Evolutionary conservation across 2,888 invertebrate genomes (phyloP).

Genomic region (Venustoraphidia nigricollis): DNA sequence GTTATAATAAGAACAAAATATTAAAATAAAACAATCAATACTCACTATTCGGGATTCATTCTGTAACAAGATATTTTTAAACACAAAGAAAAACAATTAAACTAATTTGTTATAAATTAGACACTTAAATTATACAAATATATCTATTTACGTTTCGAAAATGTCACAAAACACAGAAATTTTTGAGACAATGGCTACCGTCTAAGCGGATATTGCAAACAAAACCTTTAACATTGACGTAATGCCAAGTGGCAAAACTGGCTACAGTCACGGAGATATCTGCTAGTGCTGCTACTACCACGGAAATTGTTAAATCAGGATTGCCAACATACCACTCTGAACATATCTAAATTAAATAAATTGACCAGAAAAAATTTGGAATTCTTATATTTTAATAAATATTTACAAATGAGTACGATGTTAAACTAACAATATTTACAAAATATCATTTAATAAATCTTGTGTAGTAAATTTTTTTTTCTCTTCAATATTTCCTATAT

Average conservation of each 20-base stretch:
- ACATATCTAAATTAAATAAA: not conserved
- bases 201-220: constrained; percentile 9
- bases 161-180: constrained; percentile 20
- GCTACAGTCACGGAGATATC: constrained; percentile 1
- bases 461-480: not conserved
- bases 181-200: constrained; percentile 26
- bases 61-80: constrained; percentile 9
- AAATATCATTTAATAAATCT: not conserved
- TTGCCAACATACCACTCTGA: not conserved
- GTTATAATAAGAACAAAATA: not conserved
- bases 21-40: constrained; percentile 29
- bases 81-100: constrained; percentile 1
- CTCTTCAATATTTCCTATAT: not conserved
- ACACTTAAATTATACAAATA: not conserved
- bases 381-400: not conserved
- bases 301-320: not conserved
- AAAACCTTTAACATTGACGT: constrained; percentile 17
- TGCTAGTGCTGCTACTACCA: not conserved
- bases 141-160: not conserved
- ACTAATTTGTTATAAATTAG: not conserved
- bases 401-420: not conserved
- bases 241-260: constrained; percentile 22
- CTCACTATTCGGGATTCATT: constrained; percentile 79
- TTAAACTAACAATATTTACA: too few species aligned
- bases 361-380: too few species aligned